These are phyloP conservation scores for Itoplectis maculator DNA, from an alignment of 2,888 invertebrate species.

Conservation along the genomic window DNA sequence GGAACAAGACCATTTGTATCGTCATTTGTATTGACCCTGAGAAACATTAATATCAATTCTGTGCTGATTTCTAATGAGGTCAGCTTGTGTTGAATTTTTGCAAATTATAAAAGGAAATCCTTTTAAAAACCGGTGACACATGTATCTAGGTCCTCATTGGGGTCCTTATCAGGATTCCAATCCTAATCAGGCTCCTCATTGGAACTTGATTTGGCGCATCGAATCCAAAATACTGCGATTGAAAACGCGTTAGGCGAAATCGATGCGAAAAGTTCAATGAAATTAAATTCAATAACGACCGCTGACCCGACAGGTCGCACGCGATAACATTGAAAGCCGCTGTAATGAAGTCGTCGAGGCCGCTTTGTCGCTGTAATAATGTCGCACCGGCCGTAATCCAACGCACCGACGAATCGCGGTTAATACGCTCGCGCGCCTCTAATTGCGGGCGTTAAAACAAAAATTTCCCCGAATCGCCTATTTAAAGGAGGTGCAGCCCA, in stretches of 20 bases:
- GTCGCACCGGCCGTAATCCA: neutral
- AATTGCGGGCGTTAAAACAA: neutral
- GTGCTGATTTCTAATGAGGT: neutral
- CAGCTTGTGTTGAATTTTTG: neutral
- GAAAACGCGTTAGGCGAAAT: neutral
- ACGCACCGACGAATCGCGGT: neutral
- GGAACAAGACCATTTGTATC: no score
- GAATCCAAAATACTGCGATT: neutral
- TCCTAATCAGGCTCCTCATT: no score
- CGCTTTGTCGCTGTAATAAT: neutral
- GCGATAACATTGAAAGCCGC: neutral
- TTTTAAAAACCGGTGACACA: no score
- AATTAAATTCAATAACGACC: neutral
- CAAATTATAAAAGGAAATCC: no score
- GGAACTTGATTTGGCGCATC: no score
- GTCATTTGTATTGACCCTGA: no score
- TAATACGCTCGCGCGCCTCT: neutral
- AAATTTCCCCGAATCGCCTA: neutral
- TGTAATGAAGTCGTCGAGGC: neutral
- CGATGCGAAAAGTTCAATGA: neutral
- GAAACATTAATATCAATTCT: no score
- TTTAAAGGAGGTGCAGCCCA: no score
- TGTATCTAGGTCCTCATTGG: no score
- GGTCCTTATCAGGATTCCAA: no score
- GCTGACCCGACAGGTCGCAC: neutral